These are phyloP conservation scores for Passer domesticus DNA, from an alignment of 2,113 vertebrate species.

Conservation along the genomic window DNA sequence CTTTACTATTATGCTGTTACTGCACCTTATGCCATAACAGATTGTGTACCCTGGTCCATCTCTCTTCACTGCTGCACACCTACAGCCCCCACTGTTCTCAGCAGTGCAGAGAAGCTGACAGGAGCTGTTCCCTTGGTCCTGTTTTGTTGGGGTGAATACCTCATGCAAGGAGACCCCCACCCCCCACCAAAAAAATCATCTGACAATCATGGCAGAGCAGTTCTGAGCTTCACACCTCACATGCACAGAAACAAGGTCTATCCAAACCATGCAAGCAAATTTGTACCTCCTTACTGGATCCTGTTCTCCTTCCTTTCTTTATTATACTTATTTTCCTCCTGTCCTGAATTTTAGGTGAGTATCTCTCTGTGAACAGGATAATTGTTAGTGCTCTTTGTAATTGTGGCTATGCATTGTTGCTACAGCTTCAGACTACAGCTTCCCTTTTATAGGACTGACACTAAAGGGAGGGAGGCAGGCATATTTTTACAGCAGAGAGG, in stretches of 20 bases:
- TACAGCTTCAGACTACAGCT: neutral
- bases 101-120: neutral
- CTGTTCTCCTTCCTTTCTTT: neutral
- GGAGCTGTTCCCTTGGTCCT: neutral
- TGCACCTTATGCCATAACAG: fast-evolving
- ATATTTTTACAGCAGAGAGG: neutral
- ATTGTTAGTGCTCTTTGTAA: neutral
- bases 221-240: neutral
- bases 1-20: neutral
- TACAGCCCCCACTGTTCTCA: neutral
- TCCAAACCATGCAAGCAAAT: neutral
- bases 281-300: neutral
- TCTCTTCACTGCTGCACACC: neutral
- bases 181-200: fast-evolving
- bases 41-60: fast-evolving
- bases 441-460: neutral
- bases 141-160: neutral
- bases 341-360: neutral
- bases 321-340: neutral
- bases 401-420: neutral
- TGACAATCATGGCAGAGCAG: neutral
- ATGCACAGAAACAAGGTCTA: neutral
- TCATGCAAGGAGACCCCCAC: neutral
- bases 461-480: neutral
- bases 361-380: neutral